Conservation (phyloP, 2,113 vertebrate genomes). For the Apus apus region DNA sequence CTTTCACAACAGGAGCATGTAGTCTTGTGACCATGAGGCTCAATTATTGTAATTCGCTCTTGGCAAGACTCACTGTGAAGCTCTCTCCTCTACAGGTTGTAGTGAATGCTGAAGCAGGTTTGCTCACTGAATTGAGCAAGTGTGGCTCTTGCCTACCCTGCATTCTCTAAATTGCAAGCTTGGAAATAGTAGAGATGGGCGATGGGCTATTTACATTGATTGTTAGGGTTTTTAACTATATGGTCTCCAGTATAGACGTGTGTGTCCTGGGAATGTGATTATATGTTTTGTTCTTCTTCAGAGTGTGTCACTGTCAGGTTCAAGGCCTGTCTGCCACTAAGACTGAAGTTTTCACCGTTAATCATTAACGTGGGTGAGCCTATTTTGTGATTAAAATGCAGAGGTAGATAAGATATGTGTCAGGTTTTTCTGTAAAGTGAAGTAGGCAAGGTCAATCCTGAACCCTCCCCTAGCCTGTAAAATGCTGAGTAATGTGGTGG, state of each 20-base stretch:
- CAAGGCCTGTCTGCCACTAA: background rate
- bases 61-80: background rate
- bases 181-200: background rate
- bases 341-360: background rate
- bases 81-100: slow-evolving; percentile 10
- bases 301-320: background rate
- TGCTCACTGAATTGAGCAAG: background rate
- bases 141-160: background rate
- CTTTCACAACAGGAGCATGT: background rate
- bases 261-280: background rate
- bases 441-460: background rate
- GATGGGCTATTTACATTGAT: background rate
- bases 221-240: background rate
- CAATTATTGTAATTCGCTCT: slow-evolving; percentile 6
- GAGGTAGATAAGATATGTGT: background rate
- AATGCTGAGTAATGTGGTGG: background rate
- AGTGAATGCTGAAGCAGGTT: slow-evolving; percentile 4
- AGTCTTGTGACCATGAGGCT: slow-evolving; percentile 29
- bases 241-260: background rate
- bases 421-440: background rate
- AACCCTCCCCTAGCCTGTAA: background rate
- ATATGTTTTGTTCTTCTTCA: background rate
- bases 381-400: background rate
- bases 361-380: background rate
- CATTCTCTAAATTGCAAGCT: background rate